Conservation (phyloP, 1,140 invertebrate genomes). For the Cydia pomonella region DNA sequence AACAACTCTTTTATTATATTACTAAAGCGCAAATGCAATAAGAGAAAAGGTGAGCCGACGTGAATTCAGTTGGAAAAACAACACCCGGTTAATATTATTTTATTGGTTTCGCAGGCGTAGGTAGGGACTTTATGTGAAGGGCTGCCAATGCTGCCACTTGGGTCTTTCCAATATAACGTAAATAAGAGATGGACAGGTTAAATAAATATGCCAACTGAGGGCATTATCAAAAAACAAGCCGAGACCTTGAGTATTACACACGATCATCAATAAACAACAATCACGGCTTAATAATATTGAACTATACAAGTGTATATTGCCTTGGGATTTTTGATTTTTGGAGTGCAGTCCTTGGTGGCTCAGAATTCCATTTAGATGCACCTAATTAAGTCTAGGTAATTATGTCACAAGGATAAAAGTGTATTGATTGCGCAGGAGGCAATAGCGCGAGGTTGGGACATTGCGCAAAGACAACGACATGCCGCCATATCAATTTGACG, state of each 20-base stretch:
- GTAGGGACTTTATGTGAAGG: neutral
- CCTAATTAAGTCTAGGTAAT: neutral
- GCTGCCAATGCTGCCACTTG: constrained; percentile 38
- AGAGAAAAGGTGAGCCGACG: neutral
- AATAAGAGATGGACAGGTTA: neutral
- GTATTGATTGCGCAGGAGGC: constrained; percentile 28
- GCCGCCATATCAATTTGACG: constrained; percentile 50
- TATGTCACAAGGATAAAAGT: constrained; percentile 27
- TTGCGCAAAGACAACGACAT: constrained; percentile 53
- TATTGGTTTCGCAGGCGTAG: neutral
- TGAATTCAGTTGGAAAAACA: neutral
- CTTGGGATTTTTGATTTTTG: too few relatives aligned
- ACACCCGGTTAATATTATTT: neutral
- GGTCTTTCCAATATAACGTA: neutral
- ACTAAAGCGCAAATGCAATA: neutral
- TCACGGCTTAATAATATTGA: too few relatives aligned
- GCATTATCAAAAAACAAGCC: constrained; percentile 5
- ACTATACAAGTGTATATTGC: too few relatives aligned
- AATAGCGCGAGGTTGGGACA: constrained; percentile 29
- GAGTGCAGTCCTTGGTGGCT: too few relatives aligned
- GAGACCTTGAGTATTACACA: constrained; percentile 26
- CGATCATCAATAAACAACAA: constrained; percentile 31
- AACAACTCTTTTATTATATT: constrained; percentile 5
- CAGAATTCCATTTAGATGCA: constrained; percentile 33
- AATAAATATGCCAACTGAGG: neutral